Conservation (phyloP, 2,113 vertebrate genomes). For the Monarcha castaneiventris region DNA sequence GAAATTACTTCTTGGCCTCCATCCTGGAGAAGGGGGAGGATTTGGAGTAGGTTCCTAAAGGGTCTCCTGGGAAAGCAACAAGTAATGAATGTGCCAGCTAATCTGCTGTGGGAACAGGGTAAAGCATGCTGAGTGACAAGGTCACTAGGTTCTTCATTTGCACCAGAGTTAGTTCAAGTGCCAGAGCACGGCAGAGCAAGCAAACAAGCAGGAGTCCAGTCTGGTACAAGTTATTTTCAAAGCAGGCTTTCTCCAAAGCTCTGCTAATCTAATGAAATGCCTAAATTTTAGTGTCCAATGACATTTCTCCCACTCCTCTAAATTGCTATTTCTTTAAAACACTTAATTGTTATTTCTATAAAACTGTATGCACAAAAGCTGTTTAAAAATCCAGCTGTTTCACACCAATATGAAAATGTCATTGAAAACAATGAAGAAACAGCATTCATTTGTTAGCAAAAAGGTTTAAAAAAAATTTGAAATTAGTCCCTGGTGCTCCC, state of each 20-base stretch:
- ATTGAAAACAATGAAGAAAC: not conserved
- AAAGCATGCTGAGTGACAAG: not conserved
- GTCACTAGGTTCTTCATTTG: not conserved
- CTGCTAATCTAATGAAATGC: not conserved
- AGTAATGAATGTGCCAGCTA: constrained; percentile 30
- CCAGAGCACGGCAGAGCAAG: not conserved
- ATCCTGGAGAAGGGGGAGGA: constrained; percentile 9
- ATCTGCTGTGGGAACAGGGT: constrained; percentile 40
- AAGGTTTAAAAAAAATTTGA: not conserved
- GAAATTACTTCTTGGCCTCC: constrained; percentile 37
- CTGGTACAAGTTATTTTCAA: not conserved
- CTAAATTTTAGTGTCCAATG: not conserved
- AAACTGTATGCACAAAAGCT: not conserved
- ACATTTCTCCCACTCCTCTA: not conserved
- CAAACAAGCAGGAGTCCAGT: not conserved
- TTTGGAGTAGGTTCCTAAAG: constrained; percentile 1
- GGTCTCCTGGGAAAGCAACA: constrained; percentile 40
- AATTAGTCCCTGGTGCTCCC: not conserved
- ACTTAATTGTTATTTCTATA: not conserved
- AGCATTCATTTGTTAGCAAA: not conserved
- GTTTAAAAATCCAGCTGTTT: not conserved
- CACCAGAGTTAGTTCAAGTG: not conserved
- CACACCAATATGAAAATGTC: not conserved
- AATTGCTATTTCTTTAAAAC: not conserved
- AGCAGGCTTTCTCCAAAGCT: not conserved